phyloP scores from a whole-genome alignment of 1,140 invertebrate genomes.

The Battus philenor region DNA sequence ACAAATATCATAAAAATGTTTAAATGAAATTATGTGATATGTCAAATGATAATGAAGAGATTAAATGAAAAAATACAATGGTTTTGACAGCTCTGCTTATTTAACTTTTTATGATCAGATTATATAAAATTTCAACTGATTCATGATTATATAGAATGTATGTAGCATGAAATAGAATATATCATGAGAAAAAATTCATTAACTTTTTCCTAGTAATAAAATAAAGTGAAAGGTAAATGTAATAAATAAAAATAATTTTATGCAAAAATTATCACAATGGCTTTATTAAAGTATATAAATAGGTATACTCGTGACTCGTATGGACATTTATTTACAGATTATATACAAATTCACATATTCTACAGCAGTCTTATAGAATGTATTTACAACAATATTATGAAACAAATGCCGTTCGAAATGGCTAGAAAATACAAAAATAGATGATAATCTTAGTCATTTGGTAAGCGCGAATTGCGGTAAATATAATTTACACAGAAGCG shows the following conservation, averaged over 20 bases:
- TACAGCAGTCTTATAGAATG: slow-evolving; percentile 76
- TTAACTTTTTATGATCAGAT: no score
- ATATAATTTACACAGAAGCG: slow-evolving; percentile 71
- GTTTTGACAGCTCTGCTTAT: no score
- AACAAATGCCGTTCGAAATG: slow-evolving; percentile 60
- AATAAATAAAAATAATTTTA: slow-evolving; percentile 38
- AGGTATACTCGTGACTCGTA: slow-evolving; percentile 74
- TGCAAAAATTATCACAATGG: slow-evolving; percentile 76
- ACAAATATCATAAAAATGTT: no score
- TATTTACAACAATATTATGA: slow-evolving; percentile 70
- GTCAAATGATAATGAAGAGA: no score
- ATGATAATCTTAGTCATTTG: slow-evolving; percentile 71
- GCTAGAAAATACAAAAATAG: slow-evolving; percentile 74
- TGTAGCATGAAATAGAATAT: no score
- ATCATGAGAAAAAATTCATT: no score
- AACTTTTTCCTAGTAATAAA: no score
- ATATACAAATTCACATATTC: slow-evolving; percentile 73
- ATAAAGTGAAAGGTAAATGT: not conserved
- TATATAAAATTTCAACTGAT: no score
- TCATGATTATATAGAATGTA: no score
- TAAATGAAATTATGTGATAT: no score
- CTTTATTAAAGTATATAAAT: slow-evolving; percentile 76
- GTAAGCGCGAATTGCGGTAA: slow-evolving; percentile 62
- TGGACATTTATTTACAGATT: slow-evolving; percentile 71
- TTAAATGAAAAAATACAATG: no score